Evolutionary conservation across 1,140 invertebrate genomes (phyloP), one percentile per base, ranked within the genome.

Genomic region (Riptortus pedestris): DNA sequence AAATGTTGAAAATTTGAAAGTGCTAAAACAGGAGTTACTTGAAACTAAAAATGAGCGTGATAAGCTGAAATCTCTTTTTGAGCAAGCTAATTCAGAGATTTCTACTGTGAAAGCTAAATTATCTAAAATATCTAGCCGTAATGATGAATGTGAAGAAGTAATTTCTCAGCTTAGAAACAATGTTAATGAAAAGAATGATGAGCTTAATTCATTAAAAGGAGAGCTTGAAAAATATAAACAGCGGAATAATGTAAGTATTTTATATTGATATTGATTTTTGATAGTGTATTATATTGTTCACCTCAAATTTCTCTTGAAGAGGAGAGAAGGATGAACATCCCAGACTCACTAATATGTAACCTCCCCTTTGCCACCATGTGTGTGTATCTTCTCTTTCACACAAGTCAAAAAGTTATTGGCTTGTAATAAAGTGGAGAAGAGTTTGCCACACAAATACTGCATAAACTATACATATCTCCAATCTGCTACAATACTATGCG

Each of bases 151-250:
- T 18, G 57, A 38, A 33, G 27, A 18, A 31, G 16, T 29, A 16
- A 24, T 59, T 59, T 14, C 5, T n/a, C 14, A 29, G 14, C 26
- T 59, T 22, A n/a, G 28, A 33, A 59, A 38, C 14, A 38, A 33
- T 33, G 5, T 59, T 18, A 29, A n/a, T 20, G 22, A 59, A 59
- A 59, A 29, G 2, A 59, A 31, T 20, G 24, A 29, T 33, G 57
- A 59, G 16, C 14, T 59, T 4, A 22, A 16, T 31, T 33, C 22
- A 31, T 59, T 59, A 24, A 59, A 38, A 7, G 20, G 4, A 29
- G 57, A 59, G 2, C 16, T 59, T 20, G 57, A 59, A 33, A 59
- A 33, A 24, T 38, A 59, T 33, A 59, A 59, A 59, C 28, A 59
- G 33, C 18, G 28, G 22, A 33, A 31, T 59, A 59, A 59, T 59